Base-by-base conservation (phyloP, 2,797 vertebrate species). In the Melopsittacus undulatus region DNA sequence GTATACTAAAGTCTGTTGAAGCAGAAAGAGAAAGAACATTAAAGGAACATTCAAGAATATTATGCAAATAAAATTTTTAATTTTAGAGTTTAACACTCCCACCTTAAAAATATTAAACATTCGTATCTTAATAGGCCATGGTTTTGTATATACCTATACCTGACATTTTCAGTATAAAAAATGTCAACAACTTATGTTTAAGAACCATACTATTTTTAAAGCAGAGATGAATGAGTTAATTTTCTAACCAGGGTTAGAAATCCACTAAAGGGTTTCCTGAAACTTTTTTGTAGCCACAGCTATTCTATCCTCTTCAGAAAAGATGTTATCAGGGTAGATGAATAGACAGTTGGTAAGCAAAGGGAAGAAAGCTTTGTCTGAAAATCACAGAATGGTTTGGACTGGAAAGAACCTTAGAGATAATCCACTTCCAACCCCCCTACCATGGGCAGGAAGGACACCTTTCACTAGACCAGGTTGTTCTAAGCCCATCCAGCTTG, bases 1-100 rank as follows among this genome's bases (percentile, higher is more conserved):
- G 98, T 93, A 99, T 98, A 74, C 96, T 97, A 98, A 99, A 99
- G 98, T 98, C 99, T 99, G 95, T 96, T 61, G 94, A 87, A 92
- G 95, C 34, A 88, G 78, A 34, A 95, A 96, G 29, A 57, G 10
- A 78, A 96, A 66, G 45, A 83, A 42, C 2, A 13, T 90, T 32
- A 52, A 48, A 30, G 38, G 19, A 61, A 70, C 23, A 22, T 34
- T 70, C 49, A 73, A 56, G 7, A 79, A 45, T 5, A 38, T 45
- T 46, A 40, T 2, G 6, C 16, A 57, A 69, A 62, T 26, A 4
- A 23, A 45, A 88, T 49, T 10, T 32, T 34, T 52, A 16, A 36
- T 73, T 91, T 66, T 63, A 36, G 6, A 73, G 45, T 68, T 87
- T 34, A 87, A 78, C 30, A 68, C 7, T 75, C 64, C 9, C 18